Evolutionary conservation across 2,113 vertebrate species (phyloP), one percentile per base, ranked within the genome.

Genomic region (Gracilinanus agilis): DNA sequence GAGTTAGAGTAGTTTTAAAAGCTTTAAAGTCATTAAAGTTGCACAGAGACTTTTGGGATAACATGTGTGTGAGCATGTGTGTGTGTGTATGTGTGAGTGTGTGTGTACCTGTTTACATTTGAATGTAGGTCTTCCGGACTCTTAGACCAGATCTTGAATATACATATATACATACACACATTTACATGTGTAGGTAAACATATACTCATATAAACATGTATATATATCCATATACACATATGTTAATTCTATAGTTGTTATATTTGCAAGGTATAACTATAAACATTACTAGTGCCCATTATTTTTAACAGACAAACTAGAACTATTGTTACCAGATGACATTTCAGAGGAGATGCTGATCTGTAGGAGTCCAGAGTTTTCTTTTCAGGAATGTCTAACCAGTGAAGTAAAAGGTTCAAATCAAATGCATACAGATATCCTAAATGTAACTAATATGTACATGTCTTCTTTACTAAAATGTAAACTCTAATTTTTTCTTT

Each of bases 11-110:
- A 75, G 67, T 21, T 13, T 75, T 75, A 75, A 49, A 49, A 75
- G n/a, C 19, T 75, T 75, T 75, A 75, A 21, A 40, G 67, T n/a
- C 16, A 40, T n/a, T 75, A n/a, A 75, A 75, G n/a, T 7, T 67
- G 5, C 8, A 16, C 34, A 7, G 6, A 40, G 67, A n/a, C 34
- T 75, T 75, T 75, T 75, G 67, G 34, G 34, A 75, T n/a, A n/a
- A 4, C 1, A 0, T 34, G 0, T 75, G 34, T 7, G 0, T 75
- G n/a, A n/a, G 34, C 21, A n/a, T 16, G 8, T 40, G 40, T 40
- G 34, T 5, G 40, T 16, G 21, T n/a, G 40, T 16, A n/a, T n/a
- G 49, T 49, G n/a, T n/a, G n/a, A n/a, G n/a, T 16, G 8, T 40
- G 40, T 40, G 34, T 5, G 40, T 16, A 21, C 67, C n/a, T 16